A percentile compares a stretch with the other conserved stretches of the same genome.
Evolutionary conservation across 1,140 invertebrate species (phyloP).

Genomic region (Macrotrachela quadricornifera): DNA sequence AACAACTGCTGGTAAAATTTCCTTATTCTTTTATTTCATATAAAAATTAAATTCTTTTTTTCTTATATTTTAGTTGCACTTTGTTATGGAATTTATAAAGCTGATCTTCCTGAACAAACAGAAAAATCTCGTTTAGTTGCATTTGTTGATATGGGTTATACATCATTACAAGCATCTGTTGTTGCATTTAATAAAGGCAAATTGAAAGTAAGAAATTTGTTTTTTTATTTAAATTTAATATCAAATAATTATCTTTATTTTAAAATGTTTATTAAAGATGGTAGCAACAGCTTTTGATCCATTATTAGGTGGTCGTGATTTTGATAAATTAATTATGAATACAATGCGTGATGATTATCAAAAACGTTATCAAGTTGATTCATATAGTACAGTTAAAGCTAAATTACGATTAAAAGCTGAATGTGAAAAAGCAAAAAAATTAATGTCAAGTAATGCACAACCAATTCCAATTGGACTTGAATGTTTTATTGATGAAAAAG

Average conservation of each 20-base stretch:
- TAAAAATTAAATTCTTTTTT: no score
- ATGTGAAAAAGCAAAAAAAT: constrained; percentile 91
- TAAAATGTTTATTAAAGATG: constrained; percentile 10
- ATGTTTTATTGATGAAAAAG: constrained; percentile 92
- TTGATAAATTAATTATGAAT: constrained; percentile 62
- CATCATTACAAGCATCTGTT: constrained; percentile 19
- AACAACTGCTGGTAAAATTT: constrained; percentile 61
- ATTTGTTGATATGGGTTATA: constrained; percentile 29
- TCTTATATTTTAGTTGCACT: constrained; percentile 43
- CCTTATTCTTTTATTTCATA: no score
- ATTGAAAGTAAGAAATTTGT: constrained; percentile 45
- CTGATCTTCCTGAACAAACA: constrained; percentile 49
- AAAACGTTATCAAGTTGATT: constrained; percentile 62
- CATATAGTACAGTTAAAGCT: constrained; percentile 62
- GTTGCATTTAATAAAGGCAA: constrained; percentile 78
- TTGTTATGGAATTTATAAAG: constrained; percentile 87
- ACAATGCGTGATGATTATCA: constrained; percentile 72
- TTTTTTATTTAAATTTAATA: no score
- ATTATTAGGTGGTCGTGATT: constrained; percentile 67
- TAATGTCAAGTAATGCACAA: constrained; percentile 82
- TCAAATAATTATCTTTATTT: no score
- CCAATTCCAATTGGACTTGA: constrained; percentile 82
- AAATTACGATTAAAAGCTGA: constrained; percentile 64
- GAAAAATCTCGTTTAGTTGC: constrained; percentile 44
- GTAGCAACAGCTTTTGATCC: constrained; percentile 57